A percentile compares a stretch with the other conserved stretches of the same genome.
Conservation (phyloP, 2,113 vertebrate species). For the Pelobates fuscus region DNA sequence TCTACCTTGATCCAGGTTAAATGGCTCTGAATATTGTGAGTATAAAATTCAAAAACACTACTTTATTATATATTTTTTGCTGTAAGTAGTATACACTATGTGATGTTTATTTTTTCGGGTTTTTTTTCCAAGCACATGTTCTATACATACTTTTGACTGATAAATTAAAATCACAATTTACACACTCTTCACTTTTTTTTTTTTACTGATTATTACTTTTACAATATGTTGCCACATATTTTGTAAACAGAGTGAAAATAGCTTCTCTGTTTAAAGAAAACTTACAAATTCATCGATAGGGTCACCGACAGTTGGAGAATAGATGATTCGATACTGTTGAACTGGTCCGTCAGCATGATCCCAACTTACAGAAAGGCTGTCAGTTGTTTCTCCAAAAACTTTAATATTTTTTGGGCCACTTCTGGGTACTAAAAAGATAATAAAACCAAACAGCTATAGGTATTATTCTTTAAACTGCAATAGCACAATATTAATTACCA, state of each 20-base stretch:
- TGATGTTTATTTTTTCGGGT: no score
- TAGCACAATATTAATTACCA: slow-evolving; percentile 27
- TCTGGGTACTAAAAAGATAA: slow-evolving; percentile 78
- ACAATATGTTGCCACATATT: neutral
- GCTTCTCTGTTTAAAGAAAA: slow-evolving; percentile 37
- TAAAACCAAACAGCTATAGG: slow-evolving; percentile 23
- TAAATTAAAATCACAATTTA: no score
- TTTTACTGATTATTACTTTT: no score
- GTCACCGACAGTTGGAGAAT: slow-evolving; percentile 84
- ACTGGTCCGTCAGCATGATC: slow-evolving; percentile 95
- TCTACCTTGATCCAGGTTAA: no score
- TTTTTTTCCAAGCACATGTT: no score
- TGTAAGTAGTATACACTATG: no score
- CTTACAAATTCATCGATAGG: slow-evolving; percentile 93
- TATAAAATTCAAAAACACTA: no score
- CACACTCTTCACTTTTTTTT: no score
- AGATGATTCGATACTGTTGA: slow-evolving; percentile 87
- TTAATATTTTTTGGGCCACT: slow-evolving; percentile 88
- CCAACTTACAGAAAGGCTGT: slow-evolving; percentile 88
- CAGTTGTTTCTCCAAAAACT: slow-evolving; percentile 89
- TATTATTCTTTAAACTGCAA: slow-evolving; percentile 20
- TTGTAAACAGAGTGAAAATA: neutral
- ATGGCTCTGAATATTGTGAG: no score
- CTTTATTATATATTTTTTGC: no score
- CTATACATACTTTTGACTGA: no score